These are phyloP conservation scores for Hydropsyche tenuis DNA, from an alignment of 1,140 invertebrate genomes.

Conservation along the genomic window DNA sequence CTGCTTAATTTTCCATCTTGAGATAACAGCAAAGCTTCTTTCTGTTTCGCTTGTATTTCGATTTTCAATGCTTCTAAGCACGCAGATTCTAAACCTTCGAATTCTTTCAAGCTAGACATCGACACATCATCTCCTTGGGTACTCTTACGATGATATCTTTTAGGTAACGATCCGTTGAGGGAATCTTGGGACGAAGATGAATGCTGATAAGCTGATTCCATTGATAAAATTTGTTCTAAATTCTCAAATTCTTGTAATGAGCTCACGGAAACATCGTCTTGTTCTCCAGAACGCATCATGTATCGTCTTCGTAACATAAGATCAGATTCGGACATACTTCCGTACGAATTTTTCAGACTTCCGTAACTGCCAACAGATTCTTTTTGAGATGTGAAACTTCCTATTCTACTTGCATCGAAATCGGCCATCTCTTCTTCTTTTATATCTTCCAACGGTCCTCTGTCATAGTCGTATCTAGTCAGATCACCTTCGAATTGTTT, in stretches of 20 bases:
- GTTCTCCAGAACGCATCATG: constrained; percentile 79
- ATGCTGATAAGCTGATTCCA: constrained; percentile 67
- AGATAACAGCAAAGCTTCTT: constrained; percentile 77
- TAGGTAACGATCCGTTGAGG: constrained; percentile 76
- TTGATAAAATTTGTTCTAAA: constrained; percentile 77
- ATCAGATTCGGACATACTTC: constrained; percentile 86
- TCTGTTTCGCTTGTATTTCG: constrained; percentile 83
- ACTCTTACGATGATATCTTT: constrained; percentile 68
- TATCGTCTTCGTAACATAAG: constrained; percentile 78
- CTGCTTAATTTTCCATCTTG: constrained; percentile 66
- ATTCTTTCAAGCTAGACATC: constrained; percentile 91
- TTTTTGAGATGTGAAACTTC: constrained; percentile 81
- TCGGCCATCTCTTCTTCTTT: constrained; percentile 88
- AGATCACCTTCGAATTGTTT: constrained; percentile 78
- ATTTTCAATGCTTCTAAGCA: constrained; percentile 83
- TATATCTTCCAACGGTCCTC: constrained; percentile 86
- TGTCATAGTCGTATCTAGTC: constrained; percentile 72
- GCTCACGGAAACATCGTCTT: constrained; percentile 89
- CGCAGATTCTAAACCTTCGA: constrained; percentile 89
- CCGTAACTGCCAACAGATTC: constrained; percentile 79
- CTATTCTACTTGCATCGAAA: constrained; percentile 82
- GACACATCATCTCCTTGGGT: constrained; percentile 88
- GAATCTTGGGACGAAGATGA: constrained; percentile 76
- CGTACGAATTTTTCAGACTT: constrained; percentile 77
- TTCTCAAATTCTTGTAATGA: constrained; percentile 95